Conservation (phyloP, 2,888 invertebrate species). For the Epinotia demarniana region DNA sequence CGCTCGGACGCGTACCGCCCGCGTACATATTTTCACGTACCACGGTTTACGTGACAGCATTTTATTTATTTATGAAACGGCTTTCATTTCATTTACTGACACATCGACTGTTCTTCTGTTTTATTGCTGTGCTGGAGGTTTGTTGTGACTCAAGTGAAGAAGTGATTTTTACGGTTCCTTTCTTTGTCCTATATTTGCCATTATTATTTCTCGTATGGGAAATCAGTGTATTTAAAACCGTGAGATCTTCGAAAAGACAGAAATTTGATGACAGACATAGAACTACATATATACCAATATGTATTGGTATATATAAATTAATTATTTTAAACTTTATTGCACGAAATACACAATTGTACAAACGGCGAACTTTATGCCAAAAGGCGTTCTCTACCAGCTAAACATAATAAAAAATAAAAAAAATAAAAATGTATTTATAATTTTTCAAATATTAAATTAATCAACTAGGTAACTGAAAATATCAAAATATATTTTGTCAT, state of each 20-base stretch:
- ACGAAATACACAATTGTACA: no score
- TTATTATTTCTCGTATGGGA: not conserved
- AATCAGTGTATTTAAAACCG: no score
- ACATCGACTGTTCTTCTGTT: slow-evolving; percentile 55
- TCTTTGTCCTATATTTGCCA: slow-evolving; percentile 23
- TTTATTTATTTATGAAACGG: slow-evolving; percentile 63
- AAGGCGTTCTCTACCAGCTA: no score
- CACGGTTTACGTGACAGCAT: slow-evolving; percentile 43
- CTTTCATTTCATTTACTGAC: slow-evolving; percentile 66
- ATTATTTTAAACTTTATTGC: no score
- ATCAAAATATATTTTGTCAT: not conserved
- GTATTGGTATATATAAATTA: no score
- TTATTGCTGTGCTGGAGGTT: slow-evolving; percentile 66
- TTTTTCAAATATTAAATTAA: not conserved
- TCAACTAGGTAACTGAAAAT: no score
- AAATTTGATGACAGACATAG: not conserved
- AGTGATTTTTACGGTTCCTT: slow-evolving; percentile 71
- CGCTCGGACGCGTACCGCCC: slow-evolving; percentile 69
- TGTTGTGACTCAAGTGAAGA: slow-evolving; percentile 75
- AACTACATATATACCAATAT: not conserved
- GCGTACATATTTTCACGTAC: slow-evolving; percentile 56
- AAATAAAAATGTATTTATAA: no score
- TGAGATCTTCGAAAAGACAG: no score
- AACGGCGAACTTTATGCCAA: no score
- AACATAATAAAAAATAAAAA: no score